Base-by-base conservation (phyloP, 2,113 vertebrate genomes). In the Laticauda laticaudata region DNA sequence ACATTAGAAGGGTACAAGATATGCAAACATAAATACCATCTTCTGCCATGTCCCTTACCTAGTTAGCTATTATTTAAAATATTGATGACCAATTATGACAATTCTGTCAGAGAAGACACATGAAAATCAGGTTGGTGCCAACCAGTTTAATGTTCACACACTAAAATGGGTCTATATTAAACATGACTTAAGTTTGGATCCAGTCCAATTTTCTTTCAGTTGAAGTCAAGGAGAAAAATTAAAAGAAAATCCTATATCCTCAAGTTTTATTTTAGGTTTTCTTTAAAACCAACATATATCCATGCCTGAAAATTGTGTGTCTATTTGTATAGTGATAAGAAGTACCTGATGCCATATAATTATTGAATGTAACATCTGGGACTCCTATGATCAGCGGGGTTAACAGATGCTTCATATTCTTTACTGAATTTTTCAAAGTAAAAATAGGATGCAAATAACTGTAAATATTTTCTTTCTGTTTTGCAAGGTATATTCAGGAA, bases 61-160 rank as follows among this genome's bases (percentile, higher is more conserved):
- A 21, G 95, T 81, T 94, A 59, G n/a, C 21, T 15, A 86, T 90
- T 4, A 20, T 94, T 94, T 96, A 92, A 93, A 94, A 61, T 90
- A 90, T 86, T 53, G 43, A 39, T 34, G 29, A 81, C 34, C 34
- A 81, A 39, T 39, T 81, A 43, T 81, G 75, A 81, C n/a, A 81
- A 39, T 43, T 43, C 20, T 81, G 34, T 10, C 15, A 18, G n/a
- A 39, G 69, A 6, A 39, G 34, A 81, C 34, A 81, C 69, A 43
- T 43, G 34, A 81, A 81, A 69, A 90, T 69, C 21, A 57, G 11
- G n/a, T 39, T 43, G 21, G 34, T 89, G 75, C 34, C 20, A 81
- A 43, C 34, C 34, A 57, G 55, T 11, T 34, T 89, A 87, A 87
- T 23, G 20, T 87, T 53, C 4, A 51, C 11, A 8, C 39, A 89